phyloP scores from a whole-genome alignment of 2,888 invertebrate species.

The Ochropacha duplaris region DNA sequence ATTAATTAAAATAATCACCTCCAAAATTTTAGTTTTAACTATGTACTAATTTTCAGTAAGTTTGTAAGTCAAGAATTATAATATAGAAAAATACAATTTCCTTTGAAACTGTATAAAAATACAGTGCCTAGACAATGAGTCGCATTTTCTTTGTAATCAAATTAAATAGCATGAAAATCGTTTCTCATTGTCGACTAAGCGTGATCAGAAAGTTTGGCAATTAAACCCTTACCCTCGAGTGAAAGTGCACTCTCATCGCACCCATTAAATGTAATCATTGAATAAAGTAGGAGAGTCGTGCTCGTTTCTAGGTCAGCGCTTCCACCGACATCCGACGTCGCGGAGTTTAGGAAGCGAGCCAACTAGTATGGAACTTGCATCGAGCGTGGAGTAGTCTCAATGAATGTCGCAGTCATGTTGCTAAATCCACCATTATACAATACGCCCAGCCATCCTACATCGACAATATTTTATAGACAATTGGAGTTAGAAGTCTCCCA shows the following conservation, averaged over 20 bases:
- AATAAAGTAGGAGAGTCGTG: neutral
- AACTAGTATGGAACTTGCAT: neutral
- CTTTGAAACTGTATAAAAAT: no score
- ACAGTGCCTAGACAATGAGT: neutral
- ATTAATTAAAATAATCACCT: no score
- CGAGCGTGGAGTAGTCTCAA: neutral
- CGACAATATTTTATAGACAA: no score
- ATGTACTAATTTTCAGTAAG: no score
- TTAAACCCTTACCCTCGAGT: neutral
- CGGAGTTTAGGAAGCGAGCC: neutral
- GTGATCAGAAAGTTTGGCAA: neutral
- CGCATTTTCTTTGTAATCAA: neutral
- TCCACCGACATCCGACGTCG: neutral
- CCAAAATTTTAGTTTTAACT: no score
- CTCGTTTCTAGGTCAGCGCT: neutral
- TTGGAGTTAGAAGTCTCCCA: no score
- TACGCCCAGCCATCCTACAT: no score
- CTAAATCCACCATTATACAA: neutral
- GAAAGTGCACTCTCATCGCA: neutral
- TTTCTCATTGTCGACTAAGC: neutral
- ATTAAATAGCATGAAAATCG: neutral
- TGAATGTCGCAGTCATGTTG: neutral
- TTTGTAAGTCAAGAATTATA: no score
- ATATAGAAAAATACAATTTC: no score
- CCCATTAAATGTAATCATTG: neutral